Conservation (phyloP, 2,797 vertebrate genomes). For the Borostomias antarcticus region DNA sequence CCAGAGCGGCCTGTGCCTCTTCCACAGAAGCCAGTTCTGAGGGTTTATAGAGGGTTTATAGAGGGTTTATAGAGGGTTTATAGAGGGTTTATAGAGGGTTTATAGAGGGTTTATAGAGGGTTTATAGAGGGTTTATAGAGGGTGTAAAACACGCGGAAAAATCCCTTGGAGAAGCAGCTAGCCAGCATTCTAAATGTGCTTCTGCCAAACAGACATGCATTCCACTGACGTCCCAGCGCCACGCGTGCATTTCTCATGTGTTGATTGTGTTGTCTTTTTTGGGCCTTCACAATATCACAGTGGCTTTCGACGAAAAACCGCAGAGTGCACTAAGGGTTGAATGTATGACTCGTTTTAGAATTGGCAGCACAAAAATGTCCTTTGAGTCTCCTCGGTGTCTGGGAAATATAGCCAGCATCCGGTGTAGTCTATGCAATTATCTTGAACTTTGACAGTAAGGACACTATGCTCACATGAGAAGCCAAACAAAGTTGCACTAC, state of each 20-base stretch:
- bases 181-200: background rate
- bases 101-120: no score
- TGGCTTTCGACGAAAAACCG: background rate
- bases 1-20: no score
- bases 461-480: background rate
- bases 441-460: constrained; percentile 7
- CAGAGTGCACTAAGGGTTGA: background rate
- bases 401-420: constrained; percentile 5
- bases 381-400: constrained; percentile 1
- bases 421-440: background rate
- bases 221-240: background rate
- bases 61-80: no score
- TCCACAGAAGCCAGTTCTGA: background rate
- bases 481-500: no score
- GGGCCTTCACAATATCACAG: background rate
- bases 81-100: no score
- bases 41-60: background rate
- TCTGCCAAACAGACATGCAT: background rate
- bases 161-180: no score
- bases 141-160: no score
- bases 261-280: background rate
- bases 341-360: constrained; percentile 3
- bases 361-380: constrained; percentile 20
- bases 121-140: no score
- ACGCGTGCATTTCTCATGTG: background rate